A percentile compares a stretch with the other conserved stretches of the same genome.
Evolutionary conservation across 2,113 vertebrate species (phyloP).

Genomic region (Cavia porcellus): DNA sequence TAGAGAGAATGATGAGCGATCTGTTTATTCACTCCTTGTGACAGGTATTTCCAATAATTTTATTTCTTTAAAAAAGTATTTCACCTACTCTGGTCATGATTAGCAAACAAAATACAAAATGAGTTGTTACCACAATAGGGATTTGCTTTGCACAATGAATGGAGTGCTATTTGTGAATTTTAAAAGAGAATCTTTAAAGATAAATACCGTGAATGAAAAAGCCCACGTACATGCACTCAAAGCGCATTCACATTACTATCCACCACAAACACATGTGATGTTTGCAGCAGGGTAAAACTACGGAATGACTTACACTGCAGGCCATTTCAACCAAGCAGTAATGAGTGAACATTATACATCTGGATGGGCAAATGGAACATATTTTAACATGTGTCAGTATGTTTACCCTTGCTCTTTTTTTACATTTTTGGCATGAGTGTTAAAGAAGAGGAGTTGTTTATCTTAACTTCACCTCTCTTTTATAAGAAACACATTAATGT

Average conservation of each 20-base stretch:
- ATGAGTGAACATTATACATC: conserved; percentile 17
- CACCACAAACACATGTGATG: conserved; percentile 15
- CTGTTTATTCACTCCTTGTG: not conserved
- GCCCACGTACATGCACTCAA: not conserved
- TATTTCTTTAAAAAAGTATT: not conserved
- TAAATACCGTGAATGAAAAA: conserved; percentile 11
- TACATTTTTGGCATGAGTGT: not conserved
- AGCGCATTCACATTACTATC: not conserved
- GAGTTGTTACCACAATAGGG: not conserved
- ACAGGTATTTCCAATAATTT: not conserved
- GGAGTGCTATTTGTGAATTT: not conserved
- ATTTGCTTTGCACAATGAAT: not conserved
- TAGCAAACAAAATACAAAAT: not conserved
- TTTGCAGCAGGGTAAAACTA: not conserved
- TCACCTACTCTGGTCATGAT: not conserved
- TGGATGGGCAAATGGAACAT: conserved; percentile 72
- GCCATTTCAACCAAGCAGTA: conserved; percentile 37
- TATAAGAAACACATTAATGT: not conserved
- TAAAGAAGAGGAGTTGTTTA: conserved; percentile 64
- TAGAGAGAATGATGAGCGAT: not conserved
- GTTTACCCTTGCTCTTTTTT: conserved; percentile 33
- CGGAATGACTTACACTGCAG: not conserved
- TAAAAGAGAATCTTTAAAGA: not conserved
- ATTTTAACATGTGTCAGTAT: conserved; percentile 64
- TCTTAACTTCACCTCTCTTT: conserved; percentile 70